Percentiles rank a stretch among this genome's conserved stretches.
phyloP scores from a whole-genome alignment of 1,140 invertebrate species.

The Mya arenaria region DNA sequence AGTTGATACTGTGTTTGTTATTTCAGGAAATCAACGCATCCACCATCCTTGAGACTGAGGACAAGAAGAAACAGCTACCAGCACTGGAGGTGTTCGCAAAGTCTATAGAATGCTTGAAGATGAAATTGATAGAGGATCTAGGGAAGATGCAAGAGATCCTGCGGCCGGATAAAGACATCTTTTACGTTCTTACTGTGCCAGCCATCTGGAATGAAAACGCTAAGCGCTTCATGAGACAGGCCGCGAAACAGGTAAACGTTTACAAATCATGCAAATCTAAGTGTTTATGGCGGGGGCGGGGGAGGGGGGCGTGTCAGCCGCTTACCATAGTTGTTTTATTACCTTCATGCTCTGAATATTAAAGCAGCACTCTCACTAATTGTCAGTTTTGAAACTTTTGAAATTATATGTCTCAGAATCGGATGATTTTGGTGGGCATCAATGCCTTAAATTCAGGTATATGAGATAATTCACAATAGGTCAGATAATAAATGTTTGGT shows the following conservation, averaged over 20 bases:
- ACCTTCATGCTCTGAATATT: neutral
- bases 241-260: conserved; percentile 32
- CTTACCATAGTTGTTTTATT: neutral
- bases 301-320: no score
- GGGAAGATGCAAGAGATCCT: neutral
- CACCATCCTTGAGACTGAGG: no score
- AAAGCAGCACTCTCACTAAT: neutral
- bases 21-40: no score
- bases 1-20: no score
- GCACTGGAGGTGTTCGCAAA: conserved; percentile 42
- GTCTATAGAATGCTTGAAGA: conserved; percentile 43
- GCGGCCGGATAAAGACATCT: conserved; percentile 10
- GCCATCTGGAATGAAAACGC: conserved; percentile 52
- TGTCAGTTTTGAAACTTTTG: neutral
- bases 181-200: conserved; percentile 50
- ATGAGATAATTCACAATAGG: no score
- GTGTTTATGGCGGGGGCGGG: no score
- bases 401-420: no score
- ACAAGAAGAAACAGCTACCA: conserved; percentile 24
- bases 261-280: no score
- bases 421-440: no score
- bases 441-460: no score
- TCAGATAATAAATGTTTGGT: no score
- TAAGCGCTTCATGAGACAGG: conserved; percentile 48
- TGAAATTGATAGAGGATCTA: conserved; percentile 3